These are phyloP conservation scores for Polyommatus icarus DNA, from an alignment of 2,888 invertebrate species.

Conservation along the genomic window DNA sequence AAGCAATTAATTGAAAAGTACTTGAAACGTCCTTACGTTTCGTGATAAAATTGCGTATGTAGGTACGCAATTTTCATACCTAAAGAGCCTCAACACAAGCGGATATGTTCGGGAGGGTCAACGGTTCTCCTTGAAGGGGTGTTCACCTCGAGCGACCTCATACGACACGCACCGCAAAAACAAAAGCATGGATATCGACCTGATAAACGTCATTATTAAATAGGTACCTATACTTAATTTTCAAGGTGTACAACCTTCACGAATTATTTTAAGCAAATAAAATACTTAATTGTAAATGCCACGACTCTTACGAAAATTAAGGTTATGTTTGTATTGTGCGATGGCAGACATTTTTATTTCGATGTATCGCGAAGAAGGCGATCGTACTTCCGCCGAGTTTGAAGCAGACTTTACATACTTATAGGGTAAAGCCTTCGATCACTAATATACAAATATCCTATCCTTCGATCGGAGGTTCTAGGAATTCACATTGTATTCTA, in stretches of 20 bases:
- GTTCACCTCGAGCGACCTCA: slow-evolving; percentile 74
- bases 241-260: slow-evolving; percentile 29
- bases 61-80: slow-evolving; percentile 39
- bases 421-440: too few relatives aligned
- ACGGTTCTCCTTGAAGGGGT: slow-evolving; percentile 75
- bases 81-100: slow-evolving; percentile 51
- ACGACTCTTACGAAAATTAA: background rate
- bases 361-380: background rate
- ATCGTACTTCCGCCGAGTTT: too few relatives aligned
- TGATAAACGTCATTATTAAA: slow-evolving; percentile 35
- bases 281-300: slow-evolving; percentile 18
- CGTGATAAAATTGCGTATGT: slow-evolving; percentile 26
- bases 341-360: background rate
- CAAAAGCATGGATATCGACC: slow-evolving; percentile 45
- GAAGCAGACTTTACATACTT: too few relatives aligned
- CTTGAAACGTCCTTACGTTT: slow-evolving; percentile 34
- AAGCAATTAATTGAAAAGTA: slow-evolving; percentile 29
- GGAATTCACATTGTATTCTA: too few relatives aligned
- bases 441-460: too few relatives aligned
- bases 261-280: background rate
- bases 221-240: slow-evolving; percentile 2
- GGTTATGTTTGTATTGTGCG: background rate
- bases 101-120: slow-evolving; percentile 69
- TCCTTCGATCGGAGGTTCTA: too few relatives aligned
- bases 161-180: slow-evolving; percentile 49